phyloP scores from a whole-genome alignment of 2,113 vertebrate species.

The Aptenodytes forsteri region DNA sequence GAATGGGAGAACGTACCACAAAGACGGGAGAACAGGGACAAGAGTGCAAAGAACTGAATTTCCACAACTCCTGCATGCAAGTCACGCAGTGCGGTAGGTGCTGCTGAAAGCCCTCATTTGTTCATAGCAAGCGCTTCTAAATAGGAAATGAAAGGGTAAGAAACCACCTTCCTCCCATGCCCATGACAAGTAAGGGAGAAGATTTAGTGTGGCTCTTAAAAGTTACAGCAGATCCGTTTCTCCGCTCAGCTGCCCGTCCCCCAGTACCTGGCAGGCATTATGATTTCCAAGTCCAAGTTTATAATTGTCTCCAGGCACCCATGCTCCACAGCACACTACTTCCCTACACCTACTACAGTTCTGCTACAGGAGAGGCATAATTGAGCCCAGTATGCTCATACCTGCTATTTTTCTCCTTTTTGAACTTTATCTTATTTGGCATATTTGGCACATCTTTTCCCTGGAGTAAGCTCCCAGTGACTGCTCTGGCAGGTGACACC shows the following conservation, averaged over 20 bases:
- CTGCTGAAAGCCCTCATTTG: neutral
- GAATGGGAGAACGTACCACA: neutral
- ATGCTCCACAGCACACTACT: neutral
- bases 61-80: neutral
- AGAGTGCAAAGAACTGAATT: neutral
- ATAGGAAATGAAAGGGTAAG: neutral
- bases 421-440: neutral
- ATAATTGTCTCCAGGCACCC: neutral
- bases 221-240: neutral
- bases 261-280: neutral
- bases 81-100: neutral
- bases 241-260: neutral
- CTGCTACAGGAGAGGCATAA: neutral
- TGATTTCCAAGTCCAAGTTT: neutral
- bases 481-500: neutral
- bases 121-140: neutral
- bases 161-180: neutral
- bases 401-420: neutral
- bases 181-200: neutral
- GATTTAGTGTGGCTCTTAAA: neutral
- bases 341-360: neutral
- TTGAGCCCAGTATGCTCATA: neutral
- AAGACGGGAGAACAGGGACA: neutral
- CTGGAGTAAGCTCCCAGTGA: neutral
- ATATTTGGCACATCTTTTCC: neutral